Conservation (phyloP, 2,888 invertebrate species). For the Ischnura elegans region DNA sequence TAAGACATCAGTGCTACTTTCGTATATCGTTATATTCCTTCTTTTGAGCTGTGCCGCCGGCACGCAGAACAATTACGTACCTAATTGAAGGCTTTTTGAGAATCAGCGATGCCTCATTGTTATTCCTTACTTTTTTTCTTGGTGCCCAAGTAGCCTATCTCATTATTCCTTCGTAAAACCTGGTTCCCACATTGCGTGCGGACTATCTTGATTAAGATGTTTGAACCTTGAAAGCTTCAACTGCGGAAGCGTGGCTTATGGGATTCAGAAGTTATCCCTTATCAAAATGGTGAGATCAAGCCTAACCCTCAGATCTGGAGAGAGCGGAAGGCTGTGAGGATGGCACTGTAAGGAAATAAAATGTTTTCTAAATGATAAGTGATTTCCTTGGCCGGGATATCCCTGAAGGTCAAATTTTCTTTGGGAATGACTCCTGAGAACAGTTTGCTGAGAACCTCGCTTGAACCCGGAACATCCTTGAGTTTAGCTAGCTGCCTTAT, state of each 20-base stretch:
- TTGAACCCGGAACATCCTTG: conserved; percentile 26
- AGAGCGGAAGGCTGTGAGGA: background rate
- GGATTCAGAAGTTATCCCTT: conserved; percentile 24
- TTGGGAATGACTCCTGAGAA: conserved; percentile 20
- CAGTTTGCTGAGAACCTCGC: background rate
- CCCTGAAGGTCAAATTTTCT: background rate
- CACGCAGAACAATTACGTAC: background rate
- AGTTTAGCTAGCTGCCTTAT: too few species aligned
- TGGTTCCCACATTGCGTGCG: conserved; percentile 10
- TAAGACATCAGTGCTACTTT: background rate
- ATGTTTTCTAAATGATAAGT: conserved; percentile 25
- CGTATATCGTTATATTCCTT: too few species aligned
- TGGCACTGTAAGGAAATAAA: background rate
- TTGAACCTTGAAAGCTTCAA: conserved; percentile 17
- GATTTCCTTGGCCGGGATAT: conserved; percentile 24
- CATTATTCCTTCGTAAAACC: background rate
- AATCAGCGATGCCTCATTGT: background rate
- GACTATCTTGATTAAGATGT: background rate
- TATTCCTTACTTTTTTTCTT: conserved; percentile 2
- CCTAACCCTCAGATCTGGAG: background rate
- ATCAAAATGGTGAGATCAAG: background rate
- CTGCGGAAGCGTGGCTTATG: conserved; percentile 62
- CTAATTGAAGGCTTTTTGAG: background rate
- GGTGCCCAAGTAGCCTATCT: background rate
- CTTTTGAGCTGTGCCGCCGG: background rate